phyloP scores from a whole-genome alignment of 2,888 invertebrate genomes.

The Leistus spinibarbis region DNA sequence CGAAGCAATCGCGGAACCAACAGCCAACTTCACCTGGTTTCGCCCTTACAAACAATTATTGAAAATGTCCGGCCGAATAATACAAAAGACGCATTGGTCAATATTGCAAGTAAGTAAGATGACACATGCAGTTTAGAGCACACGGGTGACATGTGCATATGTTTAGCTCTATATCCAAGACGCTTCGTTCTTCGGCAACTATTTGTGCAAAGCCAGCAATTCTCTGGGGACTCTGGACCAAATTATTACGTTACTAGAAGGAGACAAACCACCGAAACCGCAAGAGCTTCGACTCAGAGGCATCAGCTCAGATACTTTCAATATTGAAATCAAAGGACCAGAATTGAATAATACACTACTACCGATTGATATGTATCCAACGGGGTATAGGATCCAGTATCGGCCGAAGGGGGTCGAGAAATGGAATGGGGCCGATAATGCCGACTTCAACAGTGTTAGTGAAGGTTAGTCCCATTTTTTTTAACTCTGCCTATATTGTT shows the following conservation, averaged over 20 bases:
- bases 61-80: slow-evolving; percentile 46
- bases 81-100: slow-evolving; percentile 51
- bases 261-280: slow-evolving; percentile 62
- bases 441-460: slow-evolving; percentile 30
- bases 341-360: slow-evolving; percentile 45
- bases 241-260: slow-evolving; percentile 59
- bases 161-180: slow-evolving; percentile 52
- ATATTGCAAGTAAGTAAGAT: slow-evolving; percentile 48
- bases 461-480: slow-evolving; percentile 16
- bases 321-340: slow-evolving; percentile 49
- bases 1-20: slow-evolving; percentile 78
- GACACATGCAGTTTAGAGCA: background rate
- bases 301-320: slow-evolving; percentile 47
- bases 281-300: slow-evolving; percentile 47
- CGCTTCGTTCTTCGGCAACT: slow-evolving; percentile 58
- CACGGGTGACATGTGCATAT: background rate
- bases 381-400: slow-evolving; percentile 50
- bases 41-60: slow-evolving; percentile 51
- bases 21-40: slow-evolving; percentile 59
- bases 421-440: slow-evolving; percentile 21
- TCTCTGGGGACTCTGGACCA: slow-evolving; percentile 60
- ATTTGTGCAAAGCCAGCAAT: slow-evolving; percentile 63
- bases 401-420: slow-evolving; percentile 41
- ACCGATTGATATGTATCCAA: slow-evolving; percentile 48
- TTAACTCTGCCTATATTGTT: background rate